A percentile compares a stretch with the other conserved stretches of the same genome.
phyloP scores from a whole-genome alignment of 2,888 invertebrate genomes.

The Melangyna quadrimaculata region DNA sequence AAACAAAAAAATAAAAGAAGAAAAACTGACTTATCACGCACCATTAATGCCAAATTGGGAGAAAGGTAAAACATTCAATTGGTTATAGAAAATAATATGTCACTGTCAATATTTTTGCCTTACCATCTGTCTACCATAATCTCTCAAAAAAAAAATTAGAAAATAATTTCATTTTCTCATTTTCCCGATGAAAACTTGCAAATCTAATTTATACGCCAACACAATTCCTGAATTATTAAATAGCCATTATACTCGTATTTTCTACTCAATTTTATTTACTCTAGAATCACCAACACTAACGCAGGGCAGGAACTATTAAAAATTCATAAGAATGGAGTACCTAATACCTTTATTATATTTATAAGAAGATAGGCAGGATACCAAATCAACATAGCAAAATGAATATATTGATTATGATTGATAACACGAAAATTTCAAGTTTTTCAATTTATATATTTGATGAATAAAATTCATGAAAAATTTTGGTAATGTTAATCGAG shows the following conservation, averaged over 20 bases:
- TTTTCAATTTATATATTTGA: too few relatives aligned
- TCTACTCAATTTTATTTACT: too few relatives aligned
- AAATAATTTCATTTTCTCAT: neutral
- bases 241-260: neutral
- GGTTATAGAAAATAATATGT: neutral
- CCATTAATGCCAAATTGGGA: neutral
- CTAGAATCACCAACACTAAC: too few relatives aligned
- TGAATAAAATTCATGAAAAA: too few relatives aligned
- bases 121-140: too few relatives aligned
- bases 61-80: neutral
- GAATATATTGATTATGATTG: too few relatives aligned
- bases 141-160: neutral
- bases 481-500: too few relatives aligned
- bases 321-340: too few relatives aligned
- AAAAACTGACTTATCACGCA: slow-evolving; percentile 13
- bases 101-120: neutral
- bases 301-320: neutral
- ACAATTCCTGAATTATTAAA: neutral
- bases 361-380: too few relatives aligned
- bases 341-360: too few relatives aligned
- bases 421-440: too few relatives aligned
- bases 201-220: neutral
- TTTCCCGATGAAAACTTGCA: neutral
- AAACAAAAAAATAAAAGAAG: neutral
- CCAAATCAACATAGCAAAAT: too few relatives aligned